phyloP scores from a whole-genome alignment of 2,797 vertebrate genomes.

The Monodelphis domestica region DNA sequence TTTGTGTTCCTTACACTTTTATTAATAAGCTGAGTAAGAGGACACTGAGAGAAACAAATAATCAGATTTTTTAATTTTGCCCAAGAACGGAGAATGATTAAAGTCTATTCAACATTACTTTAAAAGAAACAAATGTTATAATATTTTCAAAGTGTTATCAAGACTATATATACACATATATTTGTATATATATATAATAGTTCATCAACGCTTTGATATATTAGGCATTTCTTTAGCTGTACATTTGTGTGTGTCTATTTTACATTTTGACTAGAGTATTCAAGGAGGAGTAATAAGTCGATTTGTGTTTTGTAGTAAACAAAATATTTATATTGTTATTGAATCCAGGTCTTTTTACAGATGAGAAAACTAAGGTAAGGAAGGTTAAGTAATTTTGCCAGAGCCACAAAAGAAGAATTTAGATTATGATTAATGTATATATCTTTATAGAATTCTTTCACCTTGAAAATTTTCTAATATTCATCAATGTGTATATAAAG shows the following conservation, averaged over 20 bases:
- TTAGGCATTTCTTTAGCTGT: not conserved
- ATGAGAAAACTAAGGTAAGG: not conserved
- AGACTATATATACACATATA: not conserved
- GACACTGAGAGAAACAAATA: not conserved
- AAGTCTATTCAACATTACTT: not conserved
- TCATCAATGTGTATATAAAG: not conserved
- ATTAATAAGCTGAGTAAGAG: constrained; percentile 25
- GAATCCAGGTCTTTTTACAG: too few relatives aligned
- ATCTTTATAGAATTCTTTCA: constrained; percentile 23
- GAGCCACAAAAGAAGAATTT: constrained; percentile 1
- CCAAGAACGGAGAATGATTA: not conserved
- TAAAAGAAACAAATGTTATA: not conserved
- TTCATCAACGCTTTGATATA: not conserved
- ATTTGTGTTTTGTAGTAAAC: not conserved
- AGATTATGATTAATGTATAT: not conserved
- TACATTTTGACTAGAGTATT: not conserved
- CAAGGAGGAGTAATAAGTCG: not conserved
- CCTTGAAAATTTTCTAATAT: not conserved
- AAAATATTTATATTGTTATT: too few relatives aligned
- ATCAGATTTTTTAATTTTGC: constrained; percentile 44
- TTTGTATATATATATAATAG: not conserved
- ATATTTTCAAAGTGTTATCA: constrained; percentile 8
- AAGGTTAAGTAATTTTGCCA: too few relatives aligned
- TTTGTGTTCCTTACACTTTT: constrained; percentile 43
- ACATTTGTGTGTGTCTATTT: not conserved